Base-by-base conservation (phyloP, 2,797 vertebrate genomes). In the Sebastes diploproa region DNA sequence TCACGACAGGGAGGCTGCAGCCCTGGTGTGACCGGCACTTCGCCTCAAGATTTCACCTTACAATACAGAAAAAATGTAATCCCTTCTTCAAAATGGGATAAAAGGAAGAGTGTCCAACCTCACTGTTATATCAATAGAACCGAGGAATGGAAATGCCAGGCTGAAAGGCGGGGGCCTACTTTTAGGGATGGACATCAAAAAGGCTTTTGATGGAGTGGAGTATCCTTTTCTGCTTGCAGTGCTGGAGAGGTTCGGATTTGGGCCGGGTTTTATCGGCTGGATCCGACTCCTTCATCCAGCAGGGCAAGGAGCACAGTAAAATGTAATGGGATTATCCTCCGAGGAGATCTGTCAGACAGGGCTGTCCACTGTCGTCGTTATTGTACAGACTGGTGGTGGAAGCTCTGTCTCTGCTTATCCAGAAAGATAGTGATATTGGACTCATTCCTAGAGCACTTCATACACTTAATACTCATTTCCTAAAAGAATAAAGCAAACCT, bases 101-200 rank as follows among this genome's bases (percentile, higher is more conserved):
- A 52, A n/a, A 52, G 50, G 50, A 52, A 52, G 4, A 52, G 50
- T 52, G 50, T 52, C 50, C 50, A 52, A 52, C 50, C 50, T 52
- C 50, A 20, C 50, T 52, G 50, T 52, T n/a, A n/a, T 4, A 52
- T n/a, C 50, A 52, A 52, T n/a, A 52, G 20, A 52, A 46, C 42
- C 42, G 42, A 46, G 42, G 42, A 46, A 46, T 46, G 42, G 42
- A 46, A 46, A 46, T 46, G 16, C 42, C 42, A 46, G 16, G 42
- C 42, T 46, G 42, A 46, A 46, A 46, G 0, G 42, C 0, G 6
- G 42, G 6, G 1, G 0, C 42, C 16, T 46, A 46, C 42, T 46
- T 46, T 18, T 46, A 3, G 16, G 42, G 42, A 46, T 46, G 6
- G 42, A 18, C 42, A 18, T 46, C 42, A 46, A 46, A 46, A 46